A percentile compares a stretch with the other conserved stretches of the same genome.
Conservation (phyloP, 2,797 vertebrate species). For the Anomalospiza imberbis region DNA sequence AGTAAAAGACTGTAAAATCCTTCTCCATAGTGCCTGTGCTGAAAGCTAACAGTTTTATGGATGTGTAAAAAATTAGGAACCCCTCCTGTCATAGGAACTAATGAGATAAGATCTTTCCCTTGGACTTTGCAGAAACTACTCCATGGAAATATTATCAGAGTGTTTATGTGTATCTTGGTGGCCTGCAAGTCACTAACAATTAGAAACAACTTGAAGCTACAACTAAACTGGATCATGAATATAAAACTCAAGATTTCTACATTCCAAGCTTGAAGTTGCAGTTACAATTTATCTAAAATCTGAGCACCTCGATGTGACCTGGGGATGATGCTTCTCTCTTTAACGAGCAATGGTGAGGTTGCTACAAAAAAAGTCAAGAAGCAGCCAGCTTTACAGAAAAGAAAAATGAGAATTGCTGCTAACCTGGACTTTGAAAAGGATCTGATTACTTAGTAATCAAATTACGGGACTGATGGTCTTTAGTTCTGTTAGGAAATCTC, state of each 20-base stretch:
- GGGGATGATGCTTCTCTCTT: not conserved
- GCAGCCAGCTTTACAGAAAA: not conserved
- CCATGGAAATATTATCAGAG: not conserved
- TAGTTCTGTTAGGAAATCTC: not conserved
- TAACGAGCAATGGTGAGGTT: not conserved
- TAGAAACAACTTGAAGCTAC: not conserved
- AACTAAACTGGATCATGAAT: not conserved
- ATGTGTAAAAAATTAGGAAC: not conserved
- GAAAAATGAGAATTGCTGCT: not conserved
- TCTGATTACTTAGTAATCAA: not conserved
- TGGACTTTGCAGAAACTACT: not conserved
- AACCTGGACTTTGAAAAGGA: not conserved
- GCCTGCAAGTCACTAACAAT: not conserved
- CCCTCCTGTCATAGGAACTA: not conserved
- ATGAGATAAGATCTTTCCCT: not conserved
- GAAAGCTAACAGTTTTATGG: not conserved
- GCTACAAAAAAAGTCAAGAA: not conserved
- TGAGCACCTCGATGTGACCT: not conserved
- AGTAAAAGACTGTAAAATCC: not conserved
- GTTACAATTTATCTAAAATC: not conserved
- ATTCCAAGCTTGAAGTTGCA: not conserved
- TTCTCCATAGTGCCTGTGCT: not conserved
- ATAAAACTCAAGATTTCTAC: not conserved
- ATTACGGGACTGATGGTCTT: not conserved
- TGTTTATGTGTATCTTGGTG: not conserved